Conservation (phyloP, 2,888 invertebrate species). For the Mesorhabditis spiculigera region DNA sequence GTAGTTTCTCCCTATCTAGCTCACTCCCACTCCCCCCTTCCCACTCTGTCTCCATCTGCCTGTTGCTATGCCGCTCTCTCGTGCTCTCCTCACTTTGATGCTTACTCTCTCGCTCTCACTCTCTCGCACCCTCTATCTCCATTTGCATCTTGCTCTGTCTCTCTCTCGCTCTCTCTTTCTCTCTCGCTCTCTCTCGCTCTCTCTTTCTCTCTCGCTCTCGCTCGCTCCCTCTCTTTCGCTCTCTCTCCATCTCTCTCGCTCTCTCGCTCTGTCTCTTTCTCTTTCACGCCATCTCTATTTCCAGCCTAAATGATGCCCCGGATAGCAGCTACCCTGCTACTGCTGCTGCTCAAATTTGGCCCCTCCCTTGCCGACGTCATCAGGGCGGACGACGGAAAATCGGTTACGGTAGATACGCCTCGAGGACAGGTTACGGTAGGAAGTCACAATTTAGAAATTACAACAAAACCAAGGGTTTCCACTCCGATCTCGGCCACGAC, state of each 20-base stretch:
- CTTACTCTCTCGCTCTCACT: not conserved
- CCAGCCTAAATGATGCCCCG: not conserved
- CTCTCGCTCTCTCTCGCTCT: too few species aligned
- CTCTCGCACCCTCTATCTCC: too few species aligned
- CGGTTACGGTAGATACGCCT: not conserved
- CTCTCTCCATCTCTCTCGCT: not conserved
- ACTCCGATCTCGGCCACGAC: not conserved
- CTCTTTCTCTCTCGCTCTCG: not conserved
- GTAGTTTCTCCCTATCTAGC: not conserved
- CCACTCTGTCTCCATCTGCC: not conserved
- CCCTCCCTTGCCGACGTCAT: not conserved
- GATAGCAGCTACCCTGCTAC: not conserved
- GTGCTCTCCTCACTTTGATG: not conserved
- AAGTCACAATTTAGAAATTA: not conserved
- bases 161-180: not conserved
- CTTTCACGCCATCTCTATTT: not conserved
- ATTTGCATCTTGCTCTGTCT: too few species aligned
- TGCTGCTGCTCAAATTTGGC: not conserved
- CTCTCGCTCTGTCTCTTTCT: not conserved
- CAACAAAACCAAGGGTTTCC: conserved; percentile 1
- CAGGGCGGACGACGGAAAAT: not conserved
- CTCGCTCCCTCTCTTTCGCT: too few species aligned
- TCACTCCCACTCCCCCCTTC: not conserved
- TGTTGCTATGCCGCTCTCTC: not conserved
- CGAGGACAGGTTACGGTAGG: not conserved